Percentiles rank a stretch among this genome's conserved stretches.
Evolutionary conservation across 2,888 invertebrate species (phyloP).

Genomic region (Dromius quadrimaculatus): DNA sequence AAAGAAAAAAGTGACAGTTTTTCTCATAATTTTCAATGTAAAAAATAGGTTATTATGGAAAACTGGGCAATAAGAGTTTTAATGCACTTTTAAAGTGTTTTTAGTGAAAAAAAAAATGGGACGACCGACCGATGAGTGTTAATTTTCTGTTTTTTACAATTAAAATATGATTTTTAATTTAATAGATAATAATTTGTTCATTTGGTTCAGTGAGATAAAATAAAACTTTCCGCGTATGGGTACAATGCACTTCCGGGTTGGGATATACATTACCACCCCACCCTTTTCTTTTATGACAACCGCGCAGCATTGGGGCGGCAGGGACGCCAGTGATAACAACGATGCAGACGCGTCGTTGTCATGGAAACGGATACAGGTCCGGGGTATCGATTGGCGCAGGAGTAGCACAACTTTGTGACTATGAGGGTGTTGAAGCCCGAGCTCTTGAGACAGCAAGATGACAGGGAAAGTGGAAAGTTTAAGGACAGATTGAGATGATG

Average conservation of each 20-base stretch:
- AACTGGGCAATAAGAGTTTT: too few species aligned
- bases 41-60: too few species aligned
- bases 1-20: too few species aligned
- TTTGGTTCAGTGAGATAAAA: not conserved
- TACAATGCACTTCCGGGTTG: not conserved
- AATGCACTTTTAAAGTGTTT: too few species aligned
- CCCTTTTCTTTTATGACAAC: not conserved
- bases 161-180: too few species aligned
- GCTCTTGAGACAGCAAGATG: not conserved
- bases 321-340: constrained; percentile 15
- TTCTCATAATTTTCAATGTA: too few species aligned
- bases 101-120: too few species aligned
- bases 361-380: constrained; percentile 11
- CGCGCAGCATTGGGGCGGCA: not conserved
- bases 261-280: not conserved
- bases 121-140: too few species aligned
- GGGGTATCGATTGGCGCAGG: constrained; percentile 13
- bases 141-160: too few species aligned
- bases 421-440: not conserved
- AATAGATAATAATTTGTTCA: too few species aligned
- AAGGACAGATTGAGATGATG: too few species aligned
- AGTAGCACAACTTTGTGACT: not conserved
- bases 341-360: constrained; percentile 44
- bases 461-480: not conserved
- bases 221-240: not conserved